Base-by-base conservation (phyloP, 2,888 invertebrate species). In the Dendrolimus houi region DNA sequence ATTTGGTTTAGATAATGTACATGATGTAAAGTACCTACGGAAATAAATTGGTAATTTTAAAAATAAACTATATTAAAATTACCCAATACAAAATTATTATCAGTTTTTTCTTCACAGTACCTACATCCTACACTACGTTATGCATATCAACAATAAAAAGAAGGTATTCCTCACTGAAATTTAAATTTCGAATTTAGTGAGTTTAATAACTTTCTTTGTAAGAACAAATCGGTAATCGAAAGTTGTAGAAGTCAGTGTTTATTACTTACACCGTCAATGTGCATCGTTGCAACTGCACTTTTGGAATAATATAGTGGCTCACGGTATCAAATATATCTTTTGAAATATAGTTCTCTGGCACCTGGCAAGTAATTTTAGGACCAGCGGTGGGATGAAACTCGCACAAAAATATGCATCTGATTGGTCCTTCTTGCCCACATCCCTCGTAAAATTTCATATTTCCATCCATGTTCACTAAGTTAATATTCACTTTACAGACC, bases 301-400 rank as follows among this genome's bases (percentile, higher is more conserved):
- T 96, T 8, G 96, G 96, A 76, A 97, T 96, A 59, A 96, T 94
- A 77, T 96, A 96, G 67, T 94, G 95, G 78, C 95, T 95, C 59
- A 96, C 93, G 56, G 94, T 94, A 81, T 96, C 96, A 83, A 96
- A 96, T 59, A 93, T 93, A 71, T 96, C 96, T 83, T 96, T 96
- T 0, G 94, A 94, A 63, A 96, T 93, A 75, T 93, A 94, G 76
- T 95, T 94, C 67, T 94, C 93, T 56, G 96, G 96, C 62, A 95
- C 96, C 92, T 95, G 95, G 78, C 95, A 95, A 52, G 94, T 94
- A 74, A 96, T 95, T 83, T 94, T 95, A 12, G 95, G 95, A 1
- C 96, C 96, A 55, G 94, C 94, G 14, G 94, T 94, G 9, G 93
- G 94, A 78, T 95, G 94, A 83, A 95, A 94, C 87, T 94, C 95